A percentile compares a stretch with the other conserved stretches of the same genome.
Conservation (phyloP, 1,140 invertebrate genomes). For the Charaxes varanes region DNA sequence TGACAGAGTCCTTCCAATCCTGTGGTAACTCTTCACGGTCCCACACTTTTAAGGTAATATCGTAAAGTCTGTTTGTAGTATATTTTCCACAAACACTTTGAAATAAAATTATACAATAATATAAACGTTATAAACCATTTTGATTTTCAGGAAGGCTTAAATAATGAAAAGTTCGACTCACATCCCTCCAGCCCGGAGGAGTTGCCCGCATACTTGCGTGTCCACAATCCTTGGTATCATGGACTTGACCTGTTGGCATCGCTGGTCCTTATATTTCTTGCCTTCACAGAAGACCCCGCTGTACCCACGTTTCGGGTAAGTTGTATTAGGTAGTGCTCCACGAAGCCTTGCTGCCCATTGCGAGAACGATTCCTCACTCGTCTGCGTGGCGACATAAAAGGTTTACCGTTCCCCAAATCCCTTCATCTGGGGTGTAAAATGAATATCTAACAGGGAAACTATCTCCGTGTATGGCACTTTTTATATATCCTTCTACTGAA, state of each 20-base stretch:
- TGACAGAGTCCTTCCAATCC: conserved; percentile 16
- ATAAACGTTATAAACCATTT: too few relatives aligned
- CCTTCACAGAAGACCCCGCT: conserved; percentile 88
- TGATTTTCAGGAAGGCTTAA: conserved; percentile 88
- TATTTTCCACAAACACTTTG: too few relatives aligned
- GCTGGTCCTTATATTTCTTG: conserved; percentile 85
- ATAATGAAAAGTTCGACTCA: conserved; percentile 95
- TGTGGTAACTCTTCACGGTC: conserved; percentile 15
- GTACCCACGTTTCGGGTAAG: conserved; percentile 81
- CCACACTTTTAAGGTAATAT: conserved; percentile 15
- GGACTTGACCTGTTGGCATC: conserved; percentile 87
- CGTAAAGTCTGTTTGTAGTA: conserved; percentile 9
- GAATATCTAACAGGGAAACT: too few relatives aligned
- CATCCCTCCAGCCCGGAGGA: conserved; percentile 89
- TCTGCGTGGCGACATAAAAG: too few relatives aligned
- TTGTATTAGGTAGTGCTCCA: too few relatives aligned
- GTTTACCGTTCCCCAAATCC: too few relatives aligned
- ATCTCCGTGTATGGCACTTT: too few relatives aligned
- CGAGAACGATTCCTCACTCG: too few relatives aligned
- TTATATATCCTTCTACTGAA: too few relatives aligned
- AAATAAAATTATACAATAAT: too few relatives aligned
- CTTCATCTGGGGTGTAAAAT: too few relatives aligned
- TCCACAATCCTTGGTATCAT: conserved; percentile 93
- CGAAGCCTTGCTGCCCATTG: too few relatives aligned
- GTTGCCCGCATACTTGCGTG: conserved; percentile 89